Evolutionary conservation across 2,797 vertebrate species (phyloP).

Genomic region (Aplochiton taeniatus): DNA sequence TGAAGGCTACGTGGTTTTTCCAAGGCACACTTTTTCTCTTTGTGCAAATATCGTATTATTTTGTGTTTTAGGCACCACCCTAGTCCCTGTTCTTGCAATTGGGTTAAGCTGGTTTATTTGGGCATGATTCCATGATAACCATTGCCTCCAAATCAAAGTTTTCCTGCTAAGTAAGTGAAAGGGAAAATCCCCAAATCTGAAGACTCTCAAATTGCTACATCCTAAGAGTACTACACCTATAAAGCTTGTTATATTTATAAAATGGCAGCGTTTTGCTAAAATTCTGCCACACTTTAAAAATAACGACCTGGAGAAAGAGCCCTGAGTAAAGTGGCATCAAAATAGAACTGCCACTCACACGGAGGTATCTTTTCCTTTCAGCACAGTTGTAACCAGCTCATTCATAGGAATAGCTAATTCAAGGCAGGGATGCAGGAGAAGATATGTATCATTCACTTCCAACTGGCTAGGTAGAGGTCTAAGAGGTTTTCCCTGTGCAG

Average conservation of each 20-base stretch:
- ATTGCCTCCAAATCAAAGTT: no score
- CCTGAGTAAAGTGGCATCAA: constrained; percentile 7
- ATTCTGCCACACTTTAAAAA: neutral
- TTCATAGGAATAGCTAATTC: constrained; percentile 9
- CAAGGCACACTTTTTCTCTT: no score
- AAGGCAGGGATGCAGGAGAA: neutral
- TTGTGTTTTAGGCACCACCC: no score
- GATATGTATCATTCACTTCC: neutral
- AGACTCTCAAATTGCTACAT: no score
- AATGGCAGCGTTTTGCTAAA: neutral
- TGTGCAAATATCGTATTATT: no score
- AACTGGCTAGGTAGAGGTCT: constrained; percentile 1
- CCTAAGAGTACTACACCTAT: no score
- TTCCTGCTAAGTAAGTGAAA: no score
- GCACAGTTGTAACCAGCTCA: constrained; percentile 1
- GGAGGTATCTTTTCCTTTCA: constrained; percentile 1
- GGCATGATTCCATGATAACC: no score
- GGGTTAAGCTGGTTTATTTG: no score
- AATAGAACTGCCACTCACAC: neutral
- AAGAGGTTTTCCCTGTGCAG: neutral
- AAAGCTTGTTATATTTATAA: neutral
- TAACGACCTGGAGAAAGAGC: neutral
- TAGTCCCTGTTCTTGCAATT: no score
- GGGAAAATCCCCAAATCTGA: no score
- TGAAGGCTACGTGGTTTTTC: no score